Conservation (phyloP, 1,140 invertebrate genomes). For the Drosophila carrolli region DNA sequence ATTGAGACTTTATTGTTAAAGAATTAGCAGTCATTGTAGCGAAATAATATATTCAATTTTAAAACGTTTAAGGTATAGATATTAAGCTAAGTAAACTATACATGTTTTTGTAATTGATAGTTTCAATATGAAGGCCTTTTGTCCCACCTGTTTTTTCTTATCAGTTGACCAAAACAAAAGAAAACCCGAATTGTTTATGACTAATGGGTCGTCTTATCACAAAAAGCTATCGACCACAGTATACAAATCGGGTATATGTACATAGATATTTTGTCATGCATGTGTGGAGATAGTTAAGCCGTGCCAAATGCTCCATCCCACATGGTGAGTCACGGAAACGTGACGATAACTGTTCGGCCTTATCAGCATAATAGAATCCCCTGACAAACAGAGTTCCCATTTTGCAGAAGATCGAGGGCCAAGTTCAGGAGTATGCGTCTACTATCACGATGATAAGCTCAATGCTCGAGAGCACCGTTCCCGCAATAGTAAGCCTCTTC, state of each 20-base stretch:
- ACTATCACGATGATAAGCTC: constrained; percentile 86
- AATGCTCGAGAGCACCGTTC: constrained; percentile 87
- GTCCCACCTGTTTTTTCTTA: constrained; percentile 14
- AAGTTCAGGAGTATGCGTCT: constrained; percentile 87
- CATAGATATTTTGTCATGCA: constrained; percentile 8
- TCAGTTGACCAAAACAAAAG: constrained; percentile 33
- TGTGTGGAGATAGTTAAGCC: constrained; percentile 7
- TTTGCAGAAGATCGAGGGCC: constrained; percentile 85
- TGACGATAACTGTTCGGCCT: constrained; percentile 2
- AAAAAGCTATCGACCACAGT: constrained; percentile 20
- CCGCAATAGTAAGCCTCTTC: constrained; percentile 88
- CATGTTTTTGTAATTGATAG: not conserved
- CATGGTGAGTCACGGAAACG: constrained; percentile 20
- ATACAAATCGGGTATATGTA: constrained; percentile 15
- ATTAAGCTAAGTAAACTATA: not conserved
- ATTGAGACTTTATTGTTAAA: not conserved
- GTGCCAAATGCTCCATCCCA: not conserved
- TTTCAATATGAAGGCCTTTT: not conserved
- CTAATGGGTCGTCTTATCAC: constrained; percentile 42
- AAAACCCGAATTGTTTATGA: constrained; percentile 20
- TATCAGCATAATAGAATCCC: constrained; percentile 19
- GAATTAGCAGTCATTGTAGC: not conserved
- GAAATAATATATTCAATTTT: not conserved
- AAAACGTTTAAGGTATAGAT: not conserved
- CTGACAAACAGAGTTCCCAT: constrained; percentile 1